phyloP scores from a whole-genome alignment of 1,140 invertebrate species.

The Chrysomallon squamiferum region DNA sequence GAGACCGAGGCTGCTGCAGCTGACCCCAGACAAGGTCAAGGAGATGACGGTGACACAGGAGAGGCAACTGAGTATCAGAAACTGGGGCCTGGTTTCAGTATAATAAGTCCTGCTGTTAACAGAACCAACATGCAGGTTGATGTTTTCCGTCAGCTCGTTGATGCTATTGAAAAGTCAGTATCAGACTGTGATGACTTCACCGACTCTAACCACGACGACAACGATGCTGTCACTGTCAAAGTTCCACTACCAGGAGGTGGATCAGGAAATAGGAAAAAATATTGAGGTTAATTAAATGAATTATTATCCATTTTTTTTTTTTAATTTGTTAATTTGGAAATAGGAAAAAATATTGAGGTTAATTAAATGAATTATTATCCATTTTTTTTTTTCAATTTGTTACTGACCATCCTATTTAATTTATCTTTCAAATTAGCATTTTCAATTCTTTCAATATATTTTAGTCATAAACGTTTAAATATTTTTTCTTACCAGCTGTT shows the following conservation, averaged over 20 bases:
- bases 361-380: too few relatives aligned
- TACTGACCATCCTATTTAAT: too few relatives aligned
- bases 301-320: too few relatives aligned
- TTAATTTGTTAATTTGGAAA: too few relatives aligned
- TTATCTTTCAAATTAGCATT: too few relatives aligned
- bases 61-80: conserved; percentile 30
- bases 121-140: conserved; percentile 28
- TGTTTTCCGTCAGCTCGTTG: conserved; percentile 34
- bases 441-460: too few relatives aligned
- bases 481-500: too few relatives aligned
- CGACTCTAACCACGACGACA: not conserved
- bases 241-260: not conserved
- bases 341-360: too few relatives aligned
- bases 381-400: too few relatives aligned
- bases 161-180: conserved; percentile 36
- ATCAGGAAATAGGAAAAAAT: too few relatives aligned
- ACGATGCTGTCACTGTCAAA: not conserved
- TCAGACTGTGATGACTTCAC: conserved; percentile 4
- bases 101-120: conserved; percentile 30
- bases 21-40: not conserved
- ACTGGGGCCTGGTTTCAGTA: conserved; percentile 53
- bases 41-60: not conserved
- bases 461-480: too few relatives aligned
- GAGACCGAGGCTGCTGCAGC: conserved; percentile 6
- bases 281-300: too few relatives aligned